Evolutionary conservation across 2,888 invertebrate species (phyloP).

Genomic region (Drosophila borealis): DNA sequence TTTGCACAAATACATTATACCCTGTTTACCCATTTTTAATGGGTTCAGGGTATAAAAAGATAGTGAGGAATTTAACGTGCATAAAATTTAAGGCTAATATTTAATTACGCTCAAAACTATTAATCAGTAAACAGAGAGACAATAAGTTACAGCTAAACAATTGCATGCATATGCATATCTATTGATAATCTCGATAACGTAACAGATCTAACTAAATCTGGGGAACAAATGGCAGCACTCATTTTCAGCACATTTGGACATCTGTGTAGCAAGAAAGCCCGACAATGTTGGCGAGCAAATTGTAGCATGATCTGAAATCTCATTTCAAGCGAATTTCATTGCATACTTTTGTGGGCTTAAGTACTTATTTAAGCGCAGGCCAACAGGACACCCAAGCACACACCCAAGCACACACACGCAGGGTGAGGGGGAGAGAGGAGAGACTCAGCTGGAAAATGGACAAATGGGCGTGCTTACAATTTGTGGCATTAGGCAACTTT

Average conservation of each 20-base stretch:
- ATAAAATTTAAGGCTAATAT: no score
- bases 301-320: conserved; percentile 64
- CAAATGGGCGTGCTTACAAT: conserved; percentile 46
- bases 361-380: conserved; percentile 70
- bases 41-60: no score
- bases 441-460: conserved; percentile 33
- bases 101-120: no score
- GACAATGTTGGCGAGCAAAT: conserved; percentile 48
- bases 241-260: conserved; percentile 41
- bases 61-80: no score
- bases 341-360: conserved; percentile 77
- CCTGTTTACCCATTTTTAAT: no score
- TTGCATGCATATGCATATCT: no score
- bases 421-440: neutral
- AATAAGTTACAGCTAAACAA: no score
- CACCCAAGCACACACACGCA: conserved; percentile 11
- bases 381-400: conserved; percentile 17
- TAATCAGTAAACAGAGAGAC: no score
- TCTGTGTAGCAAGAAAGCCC: conserved; percentile 10
- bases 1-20: no score
- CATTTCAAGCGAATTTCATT: conserved; percentile 75
- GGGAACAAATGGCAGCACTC: conserved; percentile 32
- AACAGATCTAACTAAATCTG: neutral
- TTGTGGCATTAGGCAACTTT: conserved; percentile 74
- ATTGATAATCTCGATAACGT: neutral